Conservation (phyloP, 2,113 vertebrate genomes). For the Plecturocebus donacophilus region DNA sequence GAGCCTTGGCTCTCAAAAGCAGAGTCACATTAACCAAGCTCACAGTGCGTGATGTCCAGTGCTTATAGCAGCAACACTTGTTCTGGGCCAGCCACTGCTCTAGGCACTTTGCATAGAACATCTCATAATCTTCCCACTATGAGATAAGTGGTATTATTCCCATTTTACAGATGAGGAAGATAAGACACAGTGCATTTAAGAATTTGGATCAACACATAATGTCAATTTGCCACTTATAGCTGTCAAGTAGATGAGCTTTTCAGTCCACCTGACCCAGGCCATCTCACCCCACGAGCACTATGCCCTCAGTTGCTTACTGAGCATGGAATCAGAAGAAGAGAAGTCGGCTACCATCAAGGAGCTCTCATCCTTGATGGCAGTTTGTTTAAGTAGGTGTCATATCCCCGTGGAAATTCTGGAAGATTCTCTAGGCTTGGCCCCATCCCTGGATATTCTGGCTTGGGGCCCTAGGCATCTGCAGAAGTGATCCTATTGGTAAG, state of each 20-base stretch:
- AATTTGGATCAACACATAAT: neutral
- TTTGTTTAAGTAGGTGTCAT: neutral
- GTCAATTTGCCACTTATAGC: neutral
- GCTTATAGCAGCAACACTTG: neutral
- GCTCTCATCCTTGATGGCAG: neutral
- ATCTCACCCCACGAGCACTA: neutral
- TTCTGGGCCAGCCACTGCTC: neutral
- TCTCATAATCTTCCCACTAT: neutral
- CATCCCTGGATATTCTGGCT: neutral
- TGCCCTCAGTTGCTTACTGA: neutral
- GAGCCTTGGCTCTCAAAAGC: neutral
- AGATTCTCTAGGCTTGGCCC: neutral
- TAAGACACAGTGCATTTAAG: neutral
- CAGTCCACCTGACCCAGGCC: neutral
- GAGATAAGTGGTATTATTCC: neutral
- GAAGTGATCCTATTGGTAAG: neutral
- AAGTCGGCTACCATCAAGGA: neutral
- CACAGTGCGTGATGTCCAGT: neutral
- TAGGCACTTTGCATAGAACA: neutral
- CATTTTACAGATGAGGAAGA: neutral
- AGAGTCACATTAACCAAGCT: neutral
- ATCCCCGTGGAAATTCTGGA: neutral
- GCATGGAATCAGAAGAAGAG: neutral
- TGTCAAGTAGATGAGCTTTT: neutral
- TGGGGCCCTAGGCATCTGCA: neutral